phyloP scores from a whole-genome alignment of 2,113 vertebrate genomes.

The Xiphorhynchus elegans region DNA sequence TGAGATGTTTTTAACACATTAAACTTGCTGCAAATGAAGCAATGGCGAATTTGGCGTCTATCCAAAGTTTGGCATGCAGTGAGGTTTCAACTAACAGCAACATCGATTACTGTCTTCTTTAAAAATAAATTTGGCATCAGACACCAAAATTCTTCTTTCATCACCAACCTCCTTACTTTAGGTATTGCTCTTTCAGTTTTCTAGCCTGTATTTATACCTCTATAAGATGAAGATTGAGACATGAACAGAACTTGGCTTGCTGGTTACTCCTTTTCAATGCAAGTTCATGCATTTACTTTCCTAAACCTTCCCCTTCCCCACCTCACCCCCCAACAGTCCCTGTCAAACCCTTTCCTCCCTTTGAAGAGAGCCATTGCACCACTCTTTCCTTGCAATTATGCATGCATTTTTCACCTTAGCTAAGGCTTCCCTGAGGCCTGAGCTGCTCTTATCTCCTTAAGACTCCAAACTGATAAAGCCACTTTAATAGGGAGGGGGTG shows the following conservation, averaged over 20 bases:
- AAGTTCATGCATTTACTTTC: not conserved
- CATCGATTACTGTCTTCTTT: not conserved
- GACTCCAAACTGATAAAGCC: slow-evolving; percentile 23
- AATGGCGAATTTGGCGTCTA: not conserved
- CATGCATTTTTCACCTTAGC: not conserved
- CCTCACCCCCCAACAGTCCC: not conserved
- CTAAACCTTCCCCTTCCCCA: not conserved
- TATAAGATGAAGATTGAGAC: not conserved
- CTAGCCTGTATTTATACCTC: not conserved
- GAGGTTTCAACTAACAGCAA: not conserved
- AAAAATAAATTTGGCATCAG: not conserved
- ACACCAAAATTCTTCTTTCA: not conserved
- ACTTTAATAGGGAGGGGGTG: not conserved
- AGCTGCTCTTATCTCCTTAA: not conserved
- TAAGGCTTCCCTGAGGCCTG: not conserved
- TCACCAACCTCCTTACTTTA: not conserved
- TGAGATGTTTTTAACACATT: not conserved
- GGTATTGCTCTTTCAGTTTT: not conserved
- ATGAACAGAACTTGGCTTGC: not conserved
- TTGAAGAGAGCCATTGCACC: not conserved
- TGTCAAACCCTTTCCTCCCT: not conserved
- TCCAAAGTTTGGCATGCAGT: not conserved
- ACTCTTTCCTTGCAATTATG: not conserved
- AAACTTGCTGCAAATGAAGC: not conserved
- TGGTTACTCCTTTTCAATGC: not conserved